Evolutionary conservation across 2,113 vertebrate species (phyloP).

Genomic region (Pomatorhinus ruficollis): DNA sequence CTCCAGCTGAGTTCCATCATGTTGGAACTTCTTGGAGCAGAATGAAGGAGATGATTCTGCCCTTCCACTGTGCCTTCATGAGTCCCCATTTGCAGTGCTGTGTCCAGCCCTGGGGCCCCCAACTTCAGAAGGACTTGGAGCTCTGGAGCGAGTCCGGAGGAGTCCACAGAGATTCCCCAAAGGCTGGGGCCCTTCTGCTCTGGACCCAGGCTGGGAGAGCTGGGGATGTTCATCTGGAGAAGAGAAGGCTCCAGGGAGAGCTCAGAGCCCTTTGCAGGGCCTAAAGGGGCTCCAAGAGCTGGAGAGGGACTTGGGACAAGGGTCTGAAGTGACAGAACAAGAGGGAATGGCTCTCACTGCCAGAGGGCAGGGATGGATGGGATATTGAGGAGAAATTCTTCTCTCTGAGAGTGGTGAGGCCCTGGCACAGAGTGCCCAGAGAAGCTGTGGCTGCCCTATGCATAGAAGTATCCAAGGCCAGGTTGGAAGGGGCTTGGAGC

Average conservation of each 20-base stretch:
- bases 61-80: background rate
- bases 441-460: background rate
- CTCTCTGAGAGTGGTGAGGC: accelerated
- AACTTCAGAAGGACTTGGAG: accelerated
- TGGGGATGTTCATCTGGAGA: background rate
- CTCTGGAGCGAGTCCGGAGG: accelerated
- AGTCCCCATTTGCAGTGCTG: background rate
- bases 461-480: background rate
- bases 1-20: background rate
- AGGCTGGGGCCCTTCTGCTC: background rate
- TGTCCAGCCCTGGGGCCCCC: background rate
- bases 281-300: background rate
- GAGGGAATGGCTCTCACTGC: too few relatives aligned
- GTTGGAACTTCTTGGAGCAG: background rate
- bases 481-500: accelerated
- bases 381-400: background rate
- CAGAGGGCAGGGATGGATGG: too few relatives aligned
- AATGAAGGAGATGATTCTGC: background rate
- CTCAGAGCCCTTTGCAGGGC: accelerated
- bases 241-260: accelerated
- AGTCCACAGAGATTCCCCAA: accelerated
- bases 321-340: too few relatives aligned
- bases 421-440: background rate
- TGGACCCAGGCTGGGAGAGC: background rate
- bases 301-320: background rate